phyloP scores from a whole-genome alignment of 2,888 invertebrate species.

The Drosophila quinaria region DNA sequence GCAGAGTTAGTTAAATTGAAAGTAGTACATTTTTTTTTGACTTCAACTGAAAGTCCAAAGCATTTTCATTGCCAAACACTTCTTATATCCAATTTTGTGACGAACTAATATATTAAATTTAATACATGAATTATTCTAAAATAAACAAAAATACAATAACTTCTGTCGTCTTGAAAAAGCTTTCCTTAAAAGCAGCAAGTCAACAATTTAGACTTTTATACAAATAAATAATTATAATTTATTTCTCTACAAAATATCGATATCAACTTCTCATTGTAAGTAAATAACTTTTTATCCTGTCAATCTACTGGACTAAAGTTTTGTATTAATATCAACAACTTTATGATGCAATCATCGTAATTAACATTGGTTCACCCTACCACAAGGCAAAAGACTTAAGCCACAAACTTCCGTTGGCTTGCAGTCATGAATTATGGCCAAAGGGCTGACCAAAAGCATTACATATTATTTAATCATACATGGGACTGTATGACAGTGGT shows the following conservation, averaged over 20 bases:
- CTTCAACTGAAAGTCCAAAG: too few species aligned
- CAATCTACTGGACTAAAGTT: not conserved
- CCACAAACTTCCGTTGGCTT: conserved; percentile 54
- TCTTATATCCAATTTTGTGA: too few species aligned
- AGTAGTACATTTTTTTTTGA: not conserved
- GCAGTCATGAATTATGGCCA: conserved; percentile 39
- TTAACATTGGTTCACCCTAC: conserved; percentile 36
- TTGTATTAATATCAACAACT: conserved; percentile 29
- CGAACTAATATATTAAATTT: too few species aligned
- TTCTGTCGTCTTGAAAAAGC: too few species aligned
- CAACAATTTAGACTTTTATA: too few species aligned
- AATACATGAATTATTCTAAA: too few species aligned
- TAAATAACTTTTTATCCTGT: conserved; percentile 5
- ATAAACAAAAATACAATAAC: too few species aligned
- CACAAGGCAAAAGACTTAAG: conserved; percentile 65
- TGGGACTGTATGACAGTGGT: conserved; percentile 20
- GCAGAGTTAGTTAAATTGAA: not conserved
- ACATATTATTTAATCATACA: conserved; percentile 75
- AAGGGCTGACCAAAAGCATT: conserved; percentile 39
- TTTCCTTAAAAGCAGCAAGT: too few species aligned
- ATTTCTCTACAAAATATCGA: not conserved
- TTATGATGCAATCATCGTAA: conserved; percentile 49
- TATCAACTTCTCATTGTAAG: not conserved
- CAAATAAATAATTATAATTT: not conserved
- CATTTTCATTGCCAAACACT: too few species aligned